phyloP scores from a whole-genome alignment of 2,113 vertebrate species.

The Empidonax alnorum region DNA sequence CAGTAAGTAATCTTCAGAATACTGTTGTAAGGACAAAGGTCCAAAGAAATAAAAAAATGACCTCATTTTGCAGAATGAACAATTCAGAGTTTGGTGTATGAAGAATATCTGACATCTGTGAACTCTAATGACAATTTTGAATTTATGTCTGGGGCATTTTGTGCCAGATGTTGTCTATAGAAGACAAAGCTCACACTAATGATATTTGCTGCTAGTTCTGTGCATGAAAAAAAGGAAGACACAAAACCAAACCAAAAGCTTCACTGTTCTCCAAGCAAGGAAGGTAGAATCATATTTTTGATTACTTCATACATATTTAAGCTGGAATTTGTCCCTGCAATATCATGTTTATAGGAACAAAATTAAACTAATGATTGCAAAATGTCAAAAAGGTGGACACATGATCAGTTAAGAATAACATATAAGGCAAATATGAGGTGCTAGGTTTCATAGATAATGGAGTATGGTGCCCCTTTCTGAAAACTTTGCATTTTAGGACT shows the following conservation, averaged over 20 bases:
- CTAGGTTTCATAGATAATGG: neutral
- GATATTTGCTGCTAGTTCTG: neutral
- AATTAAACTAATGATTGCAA: neutral
- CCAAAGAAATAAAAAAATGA: neutral
- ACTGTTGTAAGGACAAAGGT: neutral
- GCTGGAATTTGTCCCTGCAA: neutral
- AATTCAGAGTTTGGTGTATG: neutral
- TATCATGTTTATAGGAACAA: neutral
- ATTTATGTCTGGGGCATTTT: neutral
- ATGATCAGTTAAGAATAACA: neutral
- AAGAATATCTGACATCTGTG: neutral
- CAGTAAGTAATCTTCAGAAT: neutral
- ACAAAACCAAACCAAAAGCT: neutral
- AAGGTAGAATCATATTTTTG: neutral
- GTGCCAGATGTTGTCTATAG: neutral
- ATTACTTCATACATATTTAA: neutral
- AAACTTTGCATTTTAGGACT: neutral
- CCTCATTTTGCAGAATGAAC: neutral
- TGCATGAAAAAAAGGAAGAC: neutral
- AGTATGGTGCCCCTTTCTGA: neutral
- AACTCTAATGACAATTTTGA: neutral
- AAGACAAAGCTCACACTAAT: neutral
- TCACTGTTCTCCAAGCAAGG: neutral
- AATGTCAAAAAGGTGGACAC: neutral
- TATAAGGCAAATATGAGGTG: neutral